A percentile compares a stretch with the other conserved stretches of the same genome.
These are phyloP conservation scores for Sarcophaga rosellei DNA, from an alignment of 2,888 invertebrate genomes.

Conservation along the genomic window DNA sequence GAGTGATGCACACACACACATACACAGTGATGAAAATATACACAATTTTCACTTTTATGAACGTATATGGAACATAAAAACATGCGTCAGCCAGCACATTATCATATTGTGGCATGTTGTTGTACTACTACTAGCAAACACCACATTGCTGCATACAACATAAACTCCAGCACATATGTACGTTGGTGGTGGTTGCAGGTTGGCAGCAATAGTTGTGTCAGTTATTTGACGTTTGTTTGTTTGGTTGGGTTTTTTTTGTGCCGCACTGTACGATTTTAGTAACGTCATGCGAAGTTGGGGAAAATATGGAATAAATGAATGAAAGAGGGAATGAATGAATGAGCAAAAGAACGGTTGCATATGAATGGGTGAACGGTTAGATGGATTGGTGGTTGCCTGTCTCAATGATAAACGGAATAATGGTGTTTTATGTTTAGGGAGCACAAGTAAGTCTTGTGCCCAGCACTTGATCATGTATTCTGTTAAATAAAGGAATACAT, in stretches of 20 bases:
- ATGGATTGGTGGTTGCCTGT: neutral
- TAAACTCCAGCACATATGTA: too few relatives aligned
- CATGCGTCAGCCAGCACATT: neutral
- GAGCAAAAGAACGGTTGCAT: neutral
- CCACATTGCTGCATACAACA: conserved; percentile 24
- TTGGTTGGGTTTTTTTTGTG: too few relatives aligned
- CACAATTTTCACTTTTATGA: neutral
- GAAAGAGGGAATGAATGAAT: neutral
- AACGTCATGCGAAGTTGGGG: too few relatives aligned
- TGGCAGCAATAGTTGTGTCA: too few relatives aligned
- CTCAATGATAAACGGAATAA: conserved; percentile 28
- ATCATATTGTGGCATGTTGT: conserved; percentile 29
- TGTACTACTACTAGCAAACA: conserved; percentile 4
- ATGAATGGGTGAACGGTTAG: conserved; percentile 18
- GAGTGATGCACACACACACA: neutral
- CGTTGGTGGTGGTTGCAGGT: too few relatives aligned
- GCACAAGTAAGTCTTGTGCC: conserved; percentile 9
- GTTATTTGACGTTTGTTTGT: too few relatives aligned
- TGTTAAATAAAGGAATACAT: neutral
- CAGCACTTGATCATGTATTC: neutral
- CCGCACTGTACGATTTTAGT: too few relatives aligned
- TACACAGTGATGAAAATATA: too few relatives aligned
- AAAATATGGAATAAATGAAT: conserved; percentile 13
- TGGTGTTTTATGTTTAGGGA: conserved; percentile 43
- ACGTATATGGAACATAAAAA: neutral